A percentile compares a stretch with the other conserved stretches of the same genome.
These are phyloP conservation scores for Dynastes grantii DNA, from an alignment of 2,888 invertebrate genomes.

Conservation along the genomic window DNA sequence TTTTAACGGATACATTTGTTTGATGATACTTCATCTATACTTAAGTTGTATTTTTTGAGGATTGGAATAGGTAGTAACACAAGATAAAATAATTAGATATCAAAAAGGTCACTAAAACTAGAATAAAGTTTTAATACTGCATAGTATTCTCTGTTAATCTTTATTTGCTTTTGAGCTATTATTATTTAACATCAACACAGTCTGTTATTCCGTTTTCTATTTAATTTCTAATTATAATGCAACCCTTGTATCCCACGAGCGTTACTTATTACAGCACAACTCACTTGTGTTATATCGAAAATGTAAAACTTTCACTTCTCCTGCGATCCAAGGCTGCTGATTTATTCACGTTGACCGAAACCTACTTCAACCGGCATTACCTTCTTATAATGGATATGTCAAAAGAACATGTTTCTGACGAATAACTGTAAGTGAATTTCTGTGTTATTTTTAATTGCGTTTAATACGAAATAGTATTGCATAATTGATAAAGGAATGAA, in stretches of 20 bases:
- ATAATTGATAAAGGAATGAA: too few species aligned
- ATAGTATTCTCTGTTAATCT: too few species aligned
- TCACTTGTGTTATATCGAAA: constrained; percentile 1
- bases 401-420: constrained; percentile 19
- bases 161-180: too few species aligned
- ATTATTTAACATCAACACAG: too few species aligned
- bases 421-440: neutral
- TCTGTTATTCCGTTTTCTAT: neutral
- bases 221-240: neutral
- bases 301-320: constrained; percentile 39
- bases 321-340: constrained; percentile 29
- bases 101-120: too few species aligned
- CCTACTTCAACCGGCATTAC: constrained; percentile 18
- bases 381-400: constrained; percentile 15
- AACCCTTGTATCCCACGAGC: constrained; percentile 4
- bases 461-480: neutral
- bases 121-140: too few species aligned
- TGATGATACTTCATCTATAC: too few species aligned
- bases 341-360: constrained; percentile 30
- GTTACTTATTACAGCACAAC: constrained; percentile 1
- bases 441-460: neutral
- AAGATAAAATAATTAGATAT: too few species aligned
- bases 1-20: too few species aligned
- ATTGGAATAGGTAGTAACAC: too few species aligned
- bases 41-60: too few species aligned